A percentile compares a stretch with the other conserved stretches of the same genome.
Evolutionary conservation across 2,888 invertebrate species (phyloP).

Genomic region (Drosophila anomalata): DNA sequence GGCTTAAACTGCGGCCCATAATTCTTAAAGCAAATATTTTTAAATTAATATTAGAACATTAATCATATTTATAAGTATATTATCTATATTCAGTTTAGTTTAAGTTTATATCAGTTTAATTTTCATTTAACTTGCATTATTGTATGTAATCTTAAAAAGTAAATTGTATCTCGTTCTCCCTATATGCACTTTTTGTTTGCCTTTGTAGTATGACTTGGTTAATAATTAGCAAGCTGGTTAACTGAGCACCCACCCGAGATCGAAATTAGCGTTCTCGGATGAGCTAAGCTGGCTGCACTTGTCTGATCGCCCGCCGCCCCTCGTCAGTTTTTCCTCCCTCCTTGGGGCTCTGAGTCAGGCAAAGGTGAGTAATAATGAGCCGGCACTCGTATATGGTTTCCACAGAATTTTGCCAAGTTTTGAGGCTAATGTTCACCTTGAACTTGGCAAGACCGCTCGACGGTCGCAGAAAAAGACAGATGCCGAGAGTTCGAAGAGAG

Average conservation of each 20-base stretch:
- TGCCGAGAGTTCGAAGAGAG: not conserved
- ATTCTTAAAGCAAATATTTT: too few species aligned
- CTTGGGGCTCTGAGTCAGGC: constrained; percentile 46
- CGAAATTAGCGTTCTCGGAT: constrained; percentile 36
- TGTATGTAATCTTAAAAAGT: too few species aligned
- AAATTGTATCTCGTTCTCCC: not conserved
- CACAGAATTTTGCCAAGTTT: constrained; percentile 41
- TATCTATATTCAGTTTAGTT: too few species aligned
- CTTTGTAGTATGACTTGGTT: constrained; percentile 22
- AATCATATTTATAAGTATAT: too few species aligned
- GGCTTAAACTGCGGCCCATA: too few species aligned
- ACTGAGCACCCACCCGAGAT: constrained; percentile 1
- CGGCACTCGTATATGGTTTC: constrained; percentile 47
- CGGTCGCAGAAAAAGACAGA: not conserved
- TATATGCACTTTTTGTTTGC: not conserved
- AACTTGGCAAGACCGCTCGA: constrained; percentile 53
- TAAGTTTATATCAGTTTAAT: too few species aligned
- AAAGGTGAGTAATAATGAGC: constrained; percentile 65
- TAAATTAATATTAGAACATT: too few species aligned
- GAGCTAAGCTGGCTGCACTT: constrained; percentile 49
- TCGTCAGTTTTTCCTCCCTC: not conserved
- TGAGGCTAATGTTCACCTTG: constrained; percentile 69
- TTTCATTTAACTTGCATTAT: too few species aligned
- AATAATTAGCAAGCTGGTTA: constrained; percentile 48
- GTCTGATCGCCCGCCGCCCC: constrained; percentile 18